A percentile compares a stretch with the other conserved stretches of the same genome.
phyloP scores from a whole-genome alignment of 2,888 invertebrate species.

The Gastracanthus pulcherrimus region DNA sequence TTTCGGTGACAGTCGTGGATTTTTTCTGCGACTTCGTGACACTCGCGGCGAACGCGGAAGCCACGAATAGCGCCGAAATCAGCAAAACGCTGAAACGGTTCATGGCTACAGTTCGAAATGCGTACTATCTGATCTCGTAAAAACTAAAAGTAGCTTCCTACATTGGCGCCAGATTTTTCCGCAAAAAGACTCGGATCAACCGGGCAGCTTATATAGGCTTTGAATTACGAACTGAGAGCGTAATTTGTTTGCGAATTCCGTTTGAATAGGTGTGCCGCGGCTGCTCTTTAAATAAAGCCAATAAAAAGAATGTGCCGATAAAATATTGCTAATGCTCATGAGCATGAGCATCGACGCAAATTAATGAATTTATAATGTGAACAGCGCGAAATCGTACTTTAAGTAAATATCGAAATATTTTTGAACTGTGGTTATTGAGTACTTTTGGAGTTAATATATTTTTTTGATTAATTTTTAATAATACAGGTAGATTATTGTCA shows the following conservation, averaged over 20 bases:
- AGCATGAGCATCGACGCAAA: not conserved
- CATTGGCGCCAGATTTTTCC: not conserved
- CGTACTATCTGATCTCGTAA: too few species aligned
- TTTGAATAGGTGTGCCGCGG: constrained; percentile 11
- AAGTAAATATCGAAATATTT: not conserved
- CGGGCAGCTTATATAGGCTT: constrained; percentile 8
- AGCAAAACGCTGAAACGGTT: not conserved
- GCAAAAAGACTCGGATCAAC: not conserved
- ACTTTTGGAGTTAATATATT: too few species aligned
- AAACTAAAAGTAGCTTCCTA: not conserved
- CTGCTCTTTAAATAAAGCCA: constrained; percentile 3
- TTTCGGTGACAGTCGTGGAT: not conserved
- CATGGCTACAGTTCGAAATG: not conserved
- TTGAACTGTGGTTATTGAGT: not conserved
- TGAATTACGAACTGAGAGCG: not conserved
- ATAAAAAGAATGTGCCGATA: not conserved
- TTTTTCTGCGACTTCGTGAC: not conserved
- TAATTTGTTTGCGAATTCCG: not conserved
- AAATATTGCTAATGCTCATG: constrained; percentile 19
- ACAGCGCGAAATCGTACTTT: not conserved
- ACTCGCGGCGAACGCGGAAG: not conserved
- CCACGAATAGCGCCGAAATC: not conserved
- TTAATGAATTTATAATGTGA: not conserved
- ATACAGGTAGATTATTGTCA: too few species aligned
- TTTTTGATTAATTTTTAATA: too few species aligned